phyloP scores from a whole-genome alignment of 2,113 vertebrate genomes.

The Clarias magur region DNA sequence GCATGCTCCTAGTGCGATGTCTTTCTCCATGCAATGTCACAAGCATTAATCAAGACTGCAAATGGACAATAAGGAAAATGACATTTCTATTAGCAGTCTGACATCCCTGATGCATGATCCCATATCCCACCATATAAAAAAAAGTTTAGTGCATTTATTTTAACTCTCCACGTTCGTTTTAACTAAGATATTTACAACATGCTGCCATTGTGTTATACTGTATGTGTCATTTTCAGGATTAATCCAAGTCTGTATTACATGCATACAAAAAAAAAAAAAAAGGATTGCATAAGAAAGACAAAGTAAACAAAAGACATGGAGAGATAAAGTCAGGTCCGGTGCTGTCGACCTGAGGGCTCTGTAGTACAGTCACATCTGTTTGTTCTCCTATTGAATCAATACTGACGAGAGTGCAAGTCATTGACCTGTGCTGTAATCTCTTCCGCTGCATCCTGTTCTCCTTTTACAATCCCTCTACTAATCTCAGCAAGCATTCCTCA shows the following conservation, averaged over 20 bases:
- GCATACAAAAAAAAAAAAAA: background rate
- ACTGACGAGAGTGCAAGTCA: conserved; percentile 55
- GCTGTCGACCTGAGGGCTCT: background rate
- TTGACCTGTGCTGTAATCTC: conserved; percentile 55
- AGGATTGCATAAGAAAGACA: background rate
- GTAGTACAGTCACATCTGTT: conserved; percentile 21
- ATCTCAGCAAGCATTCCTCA: conserved; percentile 27
- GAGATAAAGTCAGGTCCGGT: background rate
- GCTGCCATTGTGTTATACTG: background rate
- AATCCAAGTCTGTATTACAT: background rate
- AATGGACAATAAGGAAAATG: background rate
- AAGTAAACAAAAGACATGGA: background rate
- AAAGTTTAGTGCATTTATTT: background rate
- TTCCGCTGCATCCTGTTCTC: conserved; percentile 36
- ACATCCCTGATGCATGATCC: background rate
- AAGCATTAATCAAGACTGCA: background rate
- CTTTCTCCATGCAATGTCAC: background rate
- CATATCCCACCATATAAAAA: background rate
- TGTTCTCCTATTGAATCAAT: conserved; percentile 57
- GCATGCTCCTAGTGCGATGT: background rate
- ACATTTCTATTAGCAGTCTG: background rate
- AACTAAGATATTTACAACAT: background rate
- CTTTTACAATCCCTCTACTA: conserved; percentile 34
- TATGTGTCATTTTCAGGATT: no score
- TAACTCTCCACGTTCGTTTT: background rate